These are phyloP conservation scores for Parapsyche elsis DNA, from an alignment of 1,140 invertebrate genomes.

Conservation along the genomic window DNA sequence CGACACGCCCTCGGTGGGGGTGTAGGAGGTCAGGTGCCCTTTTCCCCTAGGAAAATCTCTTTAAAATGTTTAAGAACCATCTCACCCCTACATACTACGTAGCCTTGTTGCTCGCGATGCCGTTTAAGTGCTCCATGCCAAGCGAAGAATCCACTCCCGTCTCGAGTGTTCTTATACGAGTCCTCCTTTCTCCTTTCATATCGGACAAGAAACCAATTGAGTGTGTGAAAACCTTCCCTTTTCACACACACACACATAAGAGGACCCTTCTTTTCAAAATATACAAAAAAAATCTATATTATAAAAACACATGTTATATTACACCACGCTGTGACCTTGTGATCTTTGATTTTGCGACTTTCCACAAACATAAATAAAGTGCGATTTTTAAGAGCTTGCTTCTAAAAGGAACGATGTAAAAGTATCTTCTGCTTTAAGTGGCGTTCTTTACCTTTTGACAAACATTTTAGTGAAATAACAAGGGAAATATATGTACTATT, in stretches of 20 bases:
- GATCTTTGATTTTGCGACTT: too few species aligned
- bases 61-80: background rate
- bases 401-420: too few species aligned
- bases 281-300: too few species aligned
- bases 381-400: too few species aligned
- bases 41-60: background rate
- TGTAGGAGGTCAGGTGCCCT: background rate
- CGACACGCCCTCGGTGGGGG: background rate
- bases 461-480: too few species aligned
- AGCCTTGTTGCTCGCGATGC: background rate
- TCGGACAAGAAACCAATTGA: background rate
- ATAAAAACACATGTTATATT: too few species aligned
- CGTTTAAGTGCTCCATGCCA: background rate
- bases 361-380: too few species aligned
- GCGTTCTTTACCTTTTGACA: too few species aligned
- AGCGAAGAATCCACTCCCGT: background rate
- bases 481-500: too few species aligned
- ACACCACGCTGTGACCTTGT: too few species aligned
- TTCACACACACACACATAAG: background rate
- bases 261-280: background rate
- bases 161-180: background rate
- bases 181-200: background rate
- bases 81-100: background rate
- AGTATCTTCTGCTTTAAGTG: too few species aligned
- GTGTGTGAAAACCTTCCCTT: constrained; percentile 6